Evolutionary conservation across 2,797 vertebrate species (phyloP).

Genomic region (Orestias chungarensis): DNA sequence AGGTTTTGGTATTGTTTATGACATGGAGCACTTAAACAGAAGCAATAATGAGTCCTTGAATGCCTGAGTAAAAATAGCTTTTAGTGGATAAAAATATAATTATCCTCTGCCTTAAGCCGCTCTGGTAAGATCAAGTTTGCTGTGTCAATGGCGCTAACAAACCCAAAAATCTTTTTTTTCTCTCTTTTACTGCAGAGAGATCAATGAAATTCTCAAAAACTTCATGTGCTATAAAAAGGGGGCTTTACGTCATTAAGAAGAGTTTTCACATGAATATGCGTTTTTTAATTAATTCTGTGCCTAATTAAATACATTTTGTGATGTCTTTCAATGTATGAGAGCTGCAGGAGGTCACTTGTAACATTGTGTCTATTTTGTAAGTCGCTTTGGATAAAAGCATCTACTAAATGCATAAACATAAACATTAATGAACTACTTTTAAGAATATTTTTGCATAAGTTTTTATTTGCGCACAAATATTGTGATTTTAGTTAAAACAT

Average conservation of each 20-base stretch:
- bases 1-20: conserved; percentile 1
- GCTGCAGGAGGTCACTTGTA: not conserved
- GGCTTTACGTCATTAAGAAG: not conserved
- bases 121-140: not conserved
- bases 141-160: conserved; percentile 9
- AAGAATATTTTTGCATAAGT: not conserved
- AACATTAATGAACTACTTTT: too few species aligned
- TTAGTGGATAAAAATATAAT: conserved; percentile 24
- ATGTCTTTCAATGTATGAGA: not conserved
- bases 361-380: too few species aligned
- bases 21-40: conserved; percentile 14
- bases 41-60: conserved; percentile 38
- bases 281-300: not conserved
- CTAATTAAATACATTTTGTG: not conserved
- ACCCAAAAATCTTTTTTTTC: not conserved
- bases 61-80: conserved; percentile 18
- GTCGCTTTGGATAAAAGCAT: too few species aligned
- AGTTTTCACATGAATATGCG: not conserved
- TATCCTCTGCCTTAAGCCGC: conserved; percentile 4
- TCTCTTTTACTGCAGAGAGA: not conserved
- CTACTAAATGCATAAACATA: too few species aligned
- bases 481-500: not conserved
- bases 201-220: not conserved
- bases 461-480: too few species aligned
- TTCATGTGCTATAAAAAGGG: not conserved